A percentile compares a stretch with the other conserved stretches of the same genome.
phyloP scores from a whole-genome alignment of 2,113 vertebrate genomes.

The Illadopsis cleaveri region DNA sequence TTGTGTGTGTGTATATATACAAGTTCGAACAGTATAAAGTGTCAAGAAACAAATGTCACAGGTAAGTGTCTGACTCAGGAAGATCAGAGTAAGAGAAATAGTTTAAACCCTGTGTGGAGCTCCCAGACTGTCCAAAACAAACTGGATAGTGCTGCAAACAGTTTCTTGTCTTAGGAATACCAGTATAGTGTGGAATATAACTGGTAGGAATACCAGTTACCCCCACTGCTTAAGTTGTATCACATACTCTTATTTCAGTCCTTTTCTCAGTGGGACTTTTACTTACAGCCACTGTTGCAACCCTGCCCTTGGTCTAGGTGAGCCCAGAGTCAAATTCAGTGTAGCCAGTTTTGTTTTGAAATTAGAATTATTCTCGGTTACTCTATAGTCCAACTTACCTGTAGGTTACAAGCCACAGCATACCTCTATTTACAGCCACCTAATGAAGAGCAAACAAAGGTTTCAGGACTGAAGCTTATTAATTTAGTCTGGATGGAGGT shows the following conservation, averaged over 20 bases:
- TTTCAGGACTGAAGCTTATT: neutral
- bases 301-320: accelerated
- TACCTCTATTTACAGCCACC: neutral
- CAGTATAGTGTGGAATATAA: too few species aligned
- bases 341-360: neutral
- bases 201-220: neutral
- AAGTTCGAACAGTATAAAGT: neutral
- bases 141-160: neutral
- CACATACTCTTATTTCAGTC: neutral
- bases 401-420: neutral
- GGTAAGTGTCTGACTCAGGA: neutral
- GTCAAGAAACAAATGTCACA: neutral
- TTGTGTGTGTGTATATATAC: neutral
- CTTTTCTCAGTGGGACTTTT: neutral
- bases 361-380: neutral
- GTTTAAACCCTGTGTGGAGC: accelerated
- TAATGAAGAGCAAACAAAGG: neutral
- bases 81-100: neutral
- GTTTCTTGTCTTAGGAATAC: neutral
- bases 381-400: neutral
- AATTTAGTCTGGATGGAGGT: neutral
- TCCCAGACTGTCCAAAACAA: neutral
- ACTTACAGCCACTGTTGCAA: neutral
- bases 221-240: neutral
- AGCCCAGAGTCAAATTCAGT: neutral